These are phyloP conservation scores for Drosophila oshimai DNA, from an alignment of 1,140 invertebrate species.

Conservation along the genomic window DNA sequence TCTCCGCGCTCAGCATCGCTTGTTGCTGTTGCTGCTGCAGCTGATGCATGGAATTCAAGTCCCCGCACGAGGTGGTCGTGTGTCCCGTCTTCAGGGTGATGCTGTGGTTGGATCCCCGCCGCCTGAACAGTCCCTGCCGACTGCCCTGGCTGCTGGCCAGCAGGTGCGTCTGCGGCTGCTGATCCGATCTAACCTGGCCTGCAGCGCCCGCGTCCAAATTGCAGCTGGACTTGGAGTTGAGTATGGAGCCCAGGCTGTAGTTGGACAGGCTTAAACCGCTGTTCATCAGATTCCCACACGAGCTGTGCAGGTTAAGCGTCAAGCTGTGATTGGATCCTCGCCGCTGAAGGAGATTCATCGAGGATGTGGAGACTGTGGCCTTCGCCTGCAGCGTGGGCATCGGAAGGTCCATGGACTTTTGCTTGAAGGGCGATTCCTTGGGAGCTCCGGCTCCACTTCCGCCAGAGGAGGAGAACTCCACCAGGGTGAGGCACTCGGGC, in stretches of 20 bases:
- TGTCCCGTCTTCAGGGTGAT: conserved; percentile 85
- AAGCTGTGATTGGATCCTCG: conserved; percentile 94
- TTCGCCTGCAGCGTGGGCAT: conserved; percentile 37
- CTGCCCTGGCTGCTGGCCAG: conserved; percentile 54
- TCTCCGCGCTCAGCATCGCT: conserved; percentile 34
- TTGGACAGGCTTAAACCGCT: conserved; percentile 73
- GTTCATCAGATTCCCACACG: conserved; percentile 73
- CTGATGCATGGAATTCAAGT: conserved; percentile 83
- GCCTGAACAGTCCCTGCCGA: conserved; percentile 88
- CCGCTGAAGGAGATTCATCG: conserved; percentile 88
- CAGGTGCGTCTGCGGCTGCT: conserved; percentile 15
- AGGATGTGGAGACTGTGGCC: conserved; percentile 54
- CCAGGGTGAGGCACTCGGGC: conserved; percentile 86
- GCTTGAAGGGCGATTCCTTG: conserved; percentile 67
- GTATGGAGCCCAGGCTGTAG: conserved; percentile 66
- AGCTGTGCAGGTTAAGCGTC: conserved; percentile 86
- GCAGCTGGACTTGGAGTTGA: conserved; percentile 75
- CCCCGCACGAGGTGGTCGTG: conserved; percentile 77
- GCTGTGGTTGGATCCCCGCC: conserved; percentile 94
- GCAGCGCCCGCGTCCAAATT: conserved; percentile 55
- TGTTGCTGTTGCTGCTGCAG: conserved; percentile 24
- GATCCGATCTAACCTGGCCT: background rate
- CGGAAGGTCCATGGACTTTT: conserved; percentile 72
- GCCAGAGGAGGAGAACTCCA: conserved; percentile 84
- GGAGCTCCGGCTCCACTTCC: no score